These are phyloP conservation scores for Lordiphosa clarofinis DNA, from an alignment of 1,140 invertebrate species.

Conservation along the genomic window DNA sequence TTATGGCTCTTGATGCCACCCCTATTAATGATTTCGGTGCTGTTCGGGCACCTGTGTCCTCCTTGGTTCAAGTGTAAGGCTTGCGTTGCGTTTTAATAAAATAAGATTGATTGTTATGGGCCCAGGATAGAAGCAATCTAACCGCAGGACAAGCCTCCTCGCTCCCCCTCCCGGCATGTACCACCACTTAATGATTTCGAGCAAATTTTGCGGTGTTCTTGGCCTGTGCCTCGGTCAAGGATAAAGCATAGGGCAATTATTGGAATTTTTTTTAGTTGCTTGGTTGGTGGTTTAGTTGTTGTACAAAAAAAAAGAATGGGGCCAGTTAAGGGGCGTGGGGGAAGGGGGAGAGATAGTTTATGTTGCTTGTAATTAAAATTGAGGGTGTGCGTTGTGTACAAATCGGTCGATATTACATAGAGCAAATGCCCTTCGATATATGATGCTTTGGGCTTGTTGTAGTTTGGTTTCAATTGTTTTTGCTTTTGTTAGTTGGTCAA, in stretches of 20 bases:
- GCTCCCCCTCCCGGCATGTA: too few species aligned
- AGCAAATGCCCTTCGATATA: too few species aligned
- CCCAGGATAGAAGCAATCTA: not conserved
- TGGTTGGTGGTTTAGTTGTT: slow-evolving; percentile 14
- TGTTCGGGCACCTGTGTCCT: slow-evolving; percentile 33
- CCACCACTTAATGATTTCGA: slow-evolving; percentile 57
- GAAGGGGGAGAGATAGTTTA: slow-evolving; percentile 12
- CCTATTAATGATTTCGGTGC: slow-evolving; percentile 46
- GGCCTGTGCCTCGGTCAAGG: slow-evolving; percentile 37
- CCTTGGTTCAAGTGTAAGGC: slow-evolving; percentile 24
- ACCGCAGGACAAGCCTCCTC: too few species aligned
- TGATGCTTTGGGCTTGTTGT: too few species aligned
- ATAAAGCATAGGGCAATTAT: slow-evolving; percentile 50
- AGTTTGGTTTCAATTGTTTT: too few species aligned
- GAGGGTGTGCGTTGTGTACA: slow-evolving; percentile 1
- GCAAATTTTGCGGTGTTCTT: slow-evolving; percentile 19
- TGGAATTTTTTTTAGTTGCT: slow-evolving; percentile 19
- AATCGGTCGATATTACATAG: slow-evolving; percentile 23
- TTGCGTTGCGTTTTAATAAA: slow-evolving; percentile 40
- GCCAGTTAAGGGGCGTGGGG: not conserved
- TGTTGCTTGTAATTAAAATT: slow-evolving; percentile 42
- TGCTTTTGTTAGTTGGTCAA: too few species aligned
- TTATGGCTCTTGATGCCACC: slow-evolving; percentile 20
- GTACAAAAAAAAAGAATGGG: slow-evolving; percentile 8
- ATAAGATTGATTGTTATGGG: slow-evolving; percentile 67